Percentiles rank a stretch among this genome's conserved stretches.
Evolutionary conservation across 2,888 invertebrate species (phyloP).

Genomic region (Tillus elongatus): DNA sequence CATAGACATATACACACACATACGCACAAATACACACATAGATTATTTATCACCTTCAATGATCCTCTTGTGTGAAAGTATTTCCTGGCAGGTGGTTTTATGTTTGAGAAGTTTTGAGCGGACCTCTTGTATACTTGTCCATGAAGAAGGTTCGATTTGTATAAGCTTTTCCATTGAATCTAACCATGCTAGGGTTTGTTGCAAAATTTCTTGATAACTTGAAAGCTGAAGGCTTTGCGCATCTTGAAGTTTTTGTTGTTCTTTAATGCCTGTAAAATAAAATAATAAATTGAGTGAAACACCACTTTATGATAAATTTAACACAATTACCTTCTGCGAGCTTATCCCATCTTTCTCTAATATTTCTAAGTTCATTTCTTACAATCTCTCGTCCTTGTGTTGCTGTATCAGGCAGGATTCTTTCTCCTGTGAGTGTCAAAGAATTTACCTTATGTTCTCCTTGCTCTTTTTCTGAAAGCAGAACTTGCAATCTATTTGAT

Average conservation of each 20-base stretch:
- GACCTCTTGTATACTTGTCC: constrained; percentile 76
- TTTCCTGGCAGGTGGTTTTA: constrained; percentile 82
- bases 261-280: constrained; percentile 47
- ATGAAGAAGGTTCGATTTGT: constrained; percentile 60
- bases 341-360: constrained; percentile 81
- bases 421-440: constrained; percentile 71
- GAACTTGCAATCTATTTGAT: constrained; percentile 59
- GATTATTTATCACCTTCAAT: constrained; percentile 76
- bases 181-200: constrained; percentile 77
- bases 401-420: constrained; percentile 86
- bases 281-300: not conserved
- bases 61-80: constrained; percentile 79
- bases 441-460: constrained; percentile 70
- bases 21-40: no score
- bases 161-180: constrained; percentile 74
- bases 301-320: not conserved
- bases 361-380: constrained; percentile 70
- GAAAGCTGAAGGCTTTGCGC: constrained; percentile 74
- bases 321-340: constrained; percentile 57
- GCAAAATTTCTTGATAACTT: constrained; percentile 76
- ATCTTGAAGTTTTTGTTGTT: constrained; percentile 78
- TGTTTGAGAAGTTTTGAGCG: constrained; percentile 75
- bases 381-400: constrained; percentile 83
- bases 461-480: constrained; percentile 73
- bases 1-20: no score